Evolutionary conservation across 1,140 invertebrate genomes (phyloP), one percentile per base, ranked within the genome.

Genomic region (Temnothorax longispinosus): DNA sequence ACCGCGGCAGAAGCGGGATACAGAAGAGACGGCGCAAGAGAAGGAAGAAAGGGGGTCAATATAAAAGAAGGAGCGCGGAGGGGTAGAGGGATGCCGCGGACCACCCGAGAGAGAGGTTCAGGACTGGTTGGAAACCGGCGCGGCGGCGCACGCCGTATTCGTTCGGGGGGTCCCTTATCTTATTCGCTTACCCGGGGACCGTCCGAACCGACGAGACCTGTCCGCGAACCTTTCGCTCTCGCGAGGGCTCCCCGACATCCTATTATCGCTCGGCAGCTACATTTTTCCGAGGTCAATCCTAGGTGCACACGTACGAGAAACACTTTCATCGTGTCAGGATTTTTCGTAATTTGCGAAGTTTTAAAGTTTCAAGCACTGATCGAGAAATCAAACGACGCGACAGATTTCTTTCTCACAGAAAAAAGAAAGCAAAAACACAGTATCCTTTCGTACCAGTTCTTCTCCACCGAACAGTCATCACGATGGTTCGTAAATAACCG

Each of bases 81-180:
- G 80, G 77, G 86, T 69, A 88, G 86, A 86, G 89, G 92, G 93
- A 92, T 89, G 92, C 88, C 88, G 91, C 81, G 93, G 95, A 95
- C 95, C 95, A 95, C 95, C 94, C 95, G 94, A 95, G 94, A 95
- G 94, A 94, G 92, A 91, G 92, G 93, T 92, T 88, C 90, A 92
- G 91, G 90, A 93, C 90, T 92, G 93, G 93, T 92, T 93, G 92
- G 92, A 88, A 95, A 94, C 90, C 91, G 92, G 88, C 90, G 94
- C 91, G 92, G 88, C 91, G 94, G 94, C 94, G 95, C 95, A 93
- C 93, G 88, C 78, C 92, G 92, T 91, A 92, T 69, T 69, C 91
- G 90, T 94, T 95, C 93, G 94, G 95, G 90, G 93, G 95, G 94
- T 95, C 94, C 84, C 94, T 95, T 95, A 95, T 95, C 94, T 95